Conservation (phyloP, 2,888 invertebrate species). For the Polyploca ridens region DNA sequence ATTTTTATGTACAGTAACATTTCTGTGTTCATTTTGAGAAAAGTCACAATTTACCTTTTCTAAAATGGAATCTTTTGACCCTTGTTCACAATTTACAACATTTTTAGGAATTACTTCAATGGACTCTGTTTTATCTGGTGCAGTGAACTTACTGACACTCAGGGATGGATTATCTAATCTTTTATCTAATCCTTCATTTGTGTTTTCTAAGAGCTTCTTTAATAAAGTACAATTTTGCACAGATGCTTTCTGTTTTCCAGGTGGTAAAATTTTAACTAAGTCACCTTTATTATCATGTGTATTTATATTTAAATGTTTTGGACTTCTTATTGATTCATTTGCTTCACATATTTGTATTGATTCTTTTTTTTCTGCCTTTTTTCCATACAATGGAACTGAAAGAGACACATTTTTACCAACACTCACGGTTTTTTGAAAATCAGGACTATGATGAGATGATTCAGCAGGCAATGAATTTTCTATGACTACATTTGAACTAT, state of each 20-base stretch:
- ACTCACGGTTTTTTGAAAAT: conserved; percentile 17
- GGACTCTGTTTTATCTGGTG: conserved; percentile 41
- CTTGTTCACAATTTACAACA: conserved; percentile 38
- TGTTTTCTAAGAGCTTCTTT: conserved; percentile 73
- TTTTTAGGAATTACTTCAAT: conserved; percentile 30
- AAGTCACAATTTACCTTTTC: conserved; percentile 39
- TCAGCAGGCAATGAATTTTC: conserved; percentile 13
- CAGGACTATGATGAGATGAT: conserved; percentile 2
- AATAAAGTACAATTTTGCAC: conserved; percentile 74
- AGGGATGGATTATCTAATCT: conserved; percentile 43
- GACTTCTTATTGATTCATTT: conserved; percentile 21
- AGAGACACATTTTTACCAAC: conserved; percentile 20
- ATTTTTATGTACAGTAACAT: conserved; percentile 39
- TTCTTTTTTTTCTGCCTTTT: conserved; percentile 22
- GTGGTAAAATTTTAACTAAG: conserved; percentile 34
- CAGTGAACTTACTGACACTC: conserved; percentile 44
- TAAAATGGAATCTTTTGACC: conserved; percentile 29
- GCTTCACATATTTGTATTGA: conserved; percentile 22
- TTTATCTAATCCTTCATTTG: conserved; percentile 58
- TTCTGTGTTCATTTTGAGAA: conserved; percentile 34
- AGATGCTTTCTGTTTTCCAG: conserved; percentile 45
- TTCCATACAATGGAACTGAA: conserved; percentile 20
- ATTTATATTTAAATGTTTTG: conserved; percentile 17
- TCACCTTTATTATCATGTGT: conserved; percentile 16
- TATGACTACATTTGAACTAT: conserved; percentile 5